Conservation (phyloP, 2,888 invertebrate species). For the Drosophila picticornis region DNA sequence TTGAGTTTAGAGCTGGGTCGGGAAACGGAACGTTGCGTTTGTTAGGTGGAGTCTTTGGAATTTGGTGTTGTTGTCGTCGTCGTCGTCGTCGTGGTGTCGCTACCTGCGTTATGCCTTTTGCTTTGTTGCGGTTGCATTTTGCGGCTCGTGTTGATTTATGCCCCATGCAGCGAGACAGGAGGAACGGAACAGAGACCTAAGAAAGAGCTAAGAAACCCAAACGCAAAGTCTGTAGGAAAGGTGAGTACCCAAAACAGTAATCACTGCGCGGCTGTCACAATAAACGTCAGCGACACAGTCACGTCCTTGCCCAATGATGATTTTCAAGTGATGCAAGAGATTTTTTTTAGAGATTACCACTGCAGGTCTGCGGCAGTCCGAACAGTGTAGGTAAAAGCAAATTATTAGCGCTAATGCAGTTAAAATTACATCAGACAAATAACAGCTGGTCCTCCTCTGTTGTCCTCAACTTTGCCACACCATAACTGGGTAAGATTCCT, state of each 20-base stretch:
- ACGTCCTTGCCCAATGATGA: conserved; percentile 70
- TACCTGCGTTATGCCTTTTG: conserved; percentile 64
- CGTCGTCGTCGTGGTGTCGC: conserved; percentile 46
- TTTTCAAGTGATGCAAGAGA: conserved; percentile 62
- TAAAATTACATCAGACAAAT: conserved; percentile 56
- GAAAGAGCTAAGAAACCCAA: conserved; percentile 3
- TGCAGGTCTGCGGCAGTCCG: conserved; percentile 6
- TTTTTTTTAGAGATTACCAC: conserved; percentile 46
- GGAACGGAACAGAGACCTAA: conserved; percentile 28
- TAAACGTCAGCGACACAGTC: conserved; percentile 65
- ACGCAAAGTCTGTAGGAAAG: conserved; percentile 7
- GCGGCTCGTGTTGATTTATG: conserved; percentile 73
- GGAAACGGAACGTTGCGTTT: conserved; percentile 53
- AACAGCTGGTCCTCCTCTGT: conserved; percentile 56
- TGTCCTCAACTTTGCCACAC: conserved; percentile 3
- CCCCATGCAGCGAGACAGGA: conserved; percentile 58
- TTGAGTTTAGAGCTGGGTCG: conserved; percentile 64
- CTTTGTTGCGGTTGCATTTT: conserved; percentile 62
- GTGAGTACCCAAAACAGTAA: conserved; percentile 23
- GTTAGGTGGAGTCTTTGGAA: conserved; percentile 51
- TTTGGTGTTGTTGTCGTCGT: conserved; percentile 56
- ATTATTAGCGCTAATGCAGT: conserved; percentile 67
- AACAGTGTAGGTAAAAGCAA: conserved; percentile 48
- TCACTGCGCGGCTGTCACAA: conserved; percentile 64
- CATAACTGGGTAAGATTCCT: conserved; percentile 44